Percentiles rank a stretch among this genome's conserved stretches.
phyloP scores from a whole-genome alignment of 2,797 vertebrate genomes.

The Vespertilio murinus region DNA sequence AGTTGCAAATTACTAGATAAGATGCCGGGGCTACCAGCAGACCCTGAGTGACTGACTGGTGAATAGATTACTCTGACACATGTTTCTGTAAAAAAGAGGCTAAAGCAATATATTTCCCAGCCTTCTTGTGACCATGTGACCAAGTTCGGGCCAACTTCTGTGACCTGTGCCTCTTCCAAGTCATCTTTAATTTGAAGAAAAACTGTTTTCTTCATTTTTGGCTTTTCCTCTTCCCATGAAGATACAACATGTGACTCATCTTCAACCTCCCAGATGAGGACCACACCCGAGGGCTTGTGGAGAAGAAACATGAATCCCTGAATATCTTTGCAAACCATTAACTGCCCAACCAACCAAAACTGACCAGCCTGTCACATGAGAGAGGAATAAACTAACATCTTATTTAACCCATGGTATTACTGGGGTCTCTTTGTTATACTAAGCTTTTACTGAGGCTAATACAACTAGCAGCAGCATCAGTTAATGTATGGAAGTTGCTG shows the following conservation, averaged over 20 bases:
- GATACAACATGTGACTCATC: neutral
- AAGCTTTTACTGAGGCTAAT: neutral
- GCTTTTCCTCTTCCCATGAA: neutral
- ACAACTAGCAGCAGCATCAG: neutral
- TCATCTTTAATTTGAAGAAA: slow-evolving; percentile 7
- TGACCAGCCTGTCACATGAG: neutral
- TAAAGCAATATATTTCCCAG: neutral
- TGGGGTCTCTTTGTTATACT: neutral
- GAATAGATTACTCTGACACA: no score
- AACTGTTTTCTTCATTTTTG: neutral
- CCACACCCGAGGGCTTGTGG: neutral
- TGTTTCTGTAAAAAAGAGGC: neutral
- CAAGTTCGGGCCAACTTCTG: neutral
- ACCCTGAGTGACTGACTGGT: accelerated
- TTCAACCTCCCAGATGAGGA: neutral
- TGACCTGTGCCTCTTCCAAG: neutral
- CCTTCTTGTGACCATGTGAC: neutral
- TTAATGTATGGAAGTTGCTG: neutral
- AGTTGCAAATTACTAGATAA: slow-evolving; percentile 5
- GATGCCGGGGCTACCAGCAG: no score
- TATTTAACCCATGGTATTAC: neutral
- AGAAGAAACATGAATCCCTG: neutral
- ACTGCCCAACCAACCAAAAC: neutral
- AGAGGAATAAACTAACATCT: neutral
- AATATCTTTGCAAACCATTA: neutral